Evolutionary conservation across 2,888 invertebrate genomes (phyloP), one percentile per base, ranked within the genome.

Genomic region (Macroteleia sp.): DNA sequence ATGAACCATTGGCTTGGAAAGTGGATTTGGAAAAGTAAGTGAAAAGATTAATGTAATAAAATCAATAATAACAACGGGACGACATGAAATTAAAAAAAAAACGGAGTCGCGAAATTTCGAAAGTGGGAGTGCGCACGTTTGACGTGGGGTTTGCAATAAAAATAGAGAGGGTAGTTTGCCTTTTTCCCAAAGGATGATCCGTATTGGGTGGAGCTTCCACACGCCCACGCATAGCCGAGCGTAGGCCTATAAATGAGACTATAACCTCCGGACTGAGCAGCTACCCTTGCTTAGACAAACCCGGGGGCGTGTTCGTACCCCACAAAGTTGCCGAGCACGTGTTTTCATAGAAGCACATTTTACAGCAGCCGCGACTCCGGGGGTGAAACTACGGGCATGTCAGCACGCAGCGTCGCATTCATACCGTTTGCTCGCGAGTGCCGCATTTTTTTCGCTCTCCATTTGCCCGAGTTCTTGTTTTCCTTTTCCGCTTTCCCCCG

Each of bases 301-400:
- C 78, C 75, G 87, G 88, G 87, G 89, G 89, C 88, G 89, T 89
- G 86, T 86, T 87, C 88, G 88, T 87, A 83, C 85, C 87, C 87
- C 75, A 64, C 67, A 46, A 70, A 62, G 78, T 66, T 77, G 76
- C 52, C 75, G 57, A 79, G 75, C 76, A 79, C 79, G 76, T 76
- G 79, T 73, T 79, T 79, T 79, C 74, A 79, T 75, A 66, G 61
- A 59, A 66, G 71, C 71, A 59, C 41, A 67, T 71, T 71, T 79
- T 52, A 57, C 62, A 32, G 34, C 66, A 48, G 42, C 36, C 66
- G 59, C 56, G 56, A 50, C 67, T 56, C 46, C n/a, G 34, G 25
- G 52, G 62, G 67, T 69, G 44, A 62, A 77, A 61, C 66, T 41
- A 8, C 25, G 54, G 54, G 52, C 20, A 66, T 46, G 66, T 66